Evolutionary conservation across 2,888 invertebrate species (phyloP).

Genomic region (Mythimna loreyi): DNA sequence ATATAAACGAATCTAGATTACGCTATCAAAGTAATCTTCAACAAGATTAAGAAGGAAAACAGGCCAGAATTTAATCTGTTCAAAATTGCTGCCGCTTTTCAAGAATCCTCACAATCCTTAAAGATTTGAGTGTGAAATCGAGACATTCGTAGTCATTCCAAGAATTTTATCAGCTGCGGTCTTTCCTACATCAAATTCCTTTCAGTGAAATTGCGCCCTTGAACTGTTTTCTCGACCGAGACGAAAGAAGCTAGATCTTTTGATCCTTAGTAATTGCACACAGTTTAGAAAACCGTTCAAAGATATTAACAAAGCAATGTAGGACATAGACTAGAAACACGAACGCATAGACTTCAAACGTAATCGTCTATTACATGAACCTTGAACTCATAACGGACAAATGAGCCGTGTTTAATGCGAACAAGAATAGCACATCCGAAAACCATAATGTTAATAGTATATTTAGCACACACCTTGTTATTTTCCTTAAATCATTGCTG

Average conservation of each 20-base stretch:
- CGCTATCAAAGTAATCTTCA: background rate
- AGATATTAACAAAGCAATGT: constrained; percentile 19
- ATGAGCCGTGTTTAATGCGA: constrained; percentile 45
- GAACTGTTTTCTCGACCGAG: constrained; percentile 9
- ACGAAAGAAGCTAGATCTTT: constrained; percentile 7
- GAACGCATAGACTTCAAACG: constrained; percentile 39
- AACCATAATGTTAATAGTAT: constrained; percentile 46
- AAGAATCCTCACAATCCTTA: background rate
- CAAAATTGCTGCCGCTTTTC: constrained; percentile 3
- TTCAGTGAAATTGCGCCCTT: constrained; percentile 37
- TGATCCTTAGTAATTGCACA: constrained; percentile 1
- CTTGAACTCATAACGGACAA: constrained; percentile 61
- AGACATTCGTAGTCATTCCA: constrained; percentile 40
- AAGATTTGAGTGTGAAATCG: constrained; percentile 13
- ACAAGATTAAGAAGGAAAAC: background rate
- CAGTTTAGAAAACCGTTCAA: constrained; percentile 13
- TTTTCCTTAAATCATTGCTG: constrained; percentile 51
- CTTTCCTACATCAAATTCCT: constrained; percentile 49
- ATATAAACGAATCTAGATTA: background rate
- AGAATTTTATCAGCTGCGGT: constrained; percentile 27
- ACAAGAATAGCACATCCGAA: constrained; percentile 58
- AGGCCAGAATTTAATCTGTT: constrained; percentile 4
- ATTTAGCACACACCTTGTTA: constrained; percentile 49
- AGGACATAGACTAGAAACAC: constrained; percentile 41
- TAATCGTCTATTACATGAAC: constrained; percentile 49